Percentiles rank a stretch among this genome's conserved stretches.
phyloP scores from a whole-genome alignment of 1,140 invertebrate species.

The Berghia stephanieae region DNA sequence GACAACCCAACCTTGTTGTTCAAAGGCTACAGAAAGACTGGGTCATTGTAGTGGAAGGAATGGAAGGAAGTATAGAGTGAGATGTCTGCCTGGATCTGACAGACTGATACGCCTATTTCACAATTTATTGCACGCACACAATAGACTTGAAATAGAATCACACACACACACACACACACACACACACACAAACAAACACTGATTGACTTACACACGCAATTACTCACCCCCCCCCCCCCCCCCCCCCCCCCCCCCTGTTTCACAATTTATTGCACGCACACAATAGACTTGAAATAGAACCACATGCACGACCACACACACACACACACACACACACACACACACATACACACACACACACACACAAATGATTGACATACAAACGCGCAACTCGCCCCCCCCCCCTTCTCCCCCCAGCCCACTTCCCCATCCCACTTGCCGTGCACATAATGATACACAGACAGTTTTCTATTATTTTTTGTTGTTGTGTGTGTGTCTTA shows the following conservation, averaged over 20 bases:
- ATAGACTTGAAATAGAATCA: too few species aligned
- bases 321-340: neutral
- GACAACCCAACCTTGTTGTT: too few species aligned
- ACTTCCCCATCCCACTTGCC: neutral
- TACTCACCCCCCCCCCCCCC: neutral
- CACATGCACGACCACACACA: too few species aligned
- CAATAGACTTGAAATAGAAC: neutral
- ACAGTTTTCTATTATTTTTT: neutral
- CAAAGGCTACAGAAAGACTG: too few species aligned
- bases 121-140: too few species aligned
- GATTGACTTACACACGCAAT: neutral
- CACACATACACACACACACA: constrained; percentile 14
- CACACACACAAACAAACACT: neutral
- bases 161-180: constrained; percentile 16
- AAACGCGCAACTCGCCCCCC: neutral
- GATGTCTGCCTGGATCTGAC: too few species aligned
- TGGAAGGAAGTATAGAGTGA: too few species aligned
- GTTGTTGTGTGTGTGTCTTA: too few species aligned
- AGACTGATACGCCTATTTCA: too few species aligned
- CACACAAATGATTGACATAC: neutral
- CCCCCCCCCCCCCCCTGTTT: neutral
- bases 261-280: neutral
- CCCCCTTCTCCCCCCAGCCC: neutral
- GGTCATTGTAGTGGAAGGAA: too few species aligned
- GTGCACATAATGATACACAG: constrained; percentile 5